Evolutionary conservation across 2,113 vertebrate genomes (phyloP).

Genomic region (Amphilophus citrinellus): DNA sequence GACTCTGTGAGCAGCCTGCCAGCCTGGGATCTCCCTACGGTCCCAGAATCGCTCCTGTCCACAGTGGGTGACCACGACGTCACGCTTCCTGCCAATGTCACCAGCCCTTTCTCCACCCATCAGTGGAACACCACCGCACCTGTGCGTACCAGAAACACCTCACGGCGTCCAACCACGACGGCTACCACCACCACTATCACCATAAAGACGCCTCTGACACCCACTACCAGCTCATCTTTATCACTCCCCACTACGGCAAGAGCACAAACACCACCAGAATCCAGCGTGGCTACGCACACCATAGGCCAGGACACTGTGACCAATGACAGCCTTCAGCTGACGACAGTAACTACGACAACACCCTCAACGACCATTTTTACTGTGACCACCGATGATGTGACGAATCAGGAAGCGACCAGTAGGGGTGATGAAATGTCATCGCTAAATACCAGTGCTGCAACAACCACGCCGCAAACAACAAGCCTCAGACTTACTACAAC

Average conservation of each 20-base stretch:
- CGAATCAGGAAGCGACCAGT: constrained; percentile 32
- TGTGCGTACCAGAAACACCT: constrained; percentile 51
- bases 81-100: constrained; percentile 72
- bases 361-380: constrained; percentile 67
- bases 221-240: constrained; percentile 42
- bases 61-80: constrained; percentile 74
- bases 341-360: constrained; percentile 61
- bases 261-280: background rate
- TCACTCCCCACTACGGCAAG: background rate
- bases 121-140: constrained; percentile 73
- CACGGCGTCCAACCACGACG: background rate
- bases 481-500: constrained; percentile 42
- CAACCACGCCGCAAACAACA: constrained; percentile 23
- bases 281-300: background rate
- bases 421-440: constrained; percentile 54
- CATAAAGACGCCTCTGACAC: background rate
- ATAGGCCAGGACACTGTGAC: constrained; percentile 65
- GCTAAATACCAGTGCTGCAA: constrained; percentile 18
- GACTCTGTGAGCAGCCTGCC: constrained; percentile 68
- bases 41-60: constrained; percentile 72
- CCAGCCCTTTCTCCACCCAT: constrained; percentile 78
- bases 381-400: constrained; percentile 59
- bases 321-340: constrained; percentile 65
- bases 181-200: constrained; percentile 17
- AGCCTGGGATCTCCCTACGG: constrained; percentile 80